Evolutionary conservation across 2,888 invertebrate genomes (phyloP), one percentile per base, ranked within the genome.

Genomic region (Caenorhabditis parvicauda): DNA sequence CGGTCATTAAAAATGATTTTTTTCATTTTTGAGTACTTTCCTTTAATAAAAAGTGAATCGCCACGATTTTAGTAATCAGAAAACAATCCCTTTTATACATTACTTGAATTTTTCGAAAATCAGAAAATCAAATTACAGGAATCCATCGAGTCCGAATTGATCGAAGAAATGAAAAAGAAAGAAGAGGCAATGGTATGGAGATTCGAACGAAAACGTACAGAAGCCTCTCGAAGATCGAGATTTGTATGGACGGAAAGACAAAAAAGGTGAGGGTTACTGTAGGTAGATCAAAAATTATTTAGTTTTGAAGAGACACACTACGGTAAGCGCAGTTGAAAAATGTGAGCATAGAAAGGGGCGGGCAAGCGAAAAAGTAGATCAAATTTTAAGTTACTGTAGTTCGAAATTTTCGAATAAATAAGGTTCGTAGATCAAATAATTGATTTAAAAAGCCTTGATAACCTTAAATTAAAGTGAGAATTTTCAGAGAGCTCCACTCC

Each of bases 131-230:
- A 55, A 28, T 9, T 32, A 32, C n/a, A 32, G 9, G n/a, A 32
- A 44, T n/a, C n/a, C n/a, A n/a, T n/a, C n/a, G n/a, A n/a, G n/a
- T n/a, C n/a, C n/a, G 37, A 46, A 32, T 32, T 69, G 4, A 37
- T 45, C 3, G 66, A 69, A 24, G 69, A 69, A 3, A 42, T 69
- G 35, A 46, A 49, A 21, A 25, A 43, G 1, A 48, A 61, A 24
- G 66, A 66, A 41, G 37, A 25, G 17, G 47, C 62, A 4, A 37
- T 54, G 0, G 59, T 66, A 1, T 69, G 69, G 69, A 27, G 60
- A 39, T 52, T 63, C 3, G 65, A 69, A 38, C 48, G 61, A 37
- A 62, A 58, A 35, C 44, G 64, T 17, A 24, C 60, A 2, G 62
- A 64, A 27, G 27, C 50, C 21, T 54, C 50, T 32, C 61, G 59